A percentile compares a stretch with the other conserved stretches of the same genome.
These are phyloP conservation scores for Carapus acus DNA, from an alignment of 2,797 vertebrate species.

Conservation along the genomic window DNA sequence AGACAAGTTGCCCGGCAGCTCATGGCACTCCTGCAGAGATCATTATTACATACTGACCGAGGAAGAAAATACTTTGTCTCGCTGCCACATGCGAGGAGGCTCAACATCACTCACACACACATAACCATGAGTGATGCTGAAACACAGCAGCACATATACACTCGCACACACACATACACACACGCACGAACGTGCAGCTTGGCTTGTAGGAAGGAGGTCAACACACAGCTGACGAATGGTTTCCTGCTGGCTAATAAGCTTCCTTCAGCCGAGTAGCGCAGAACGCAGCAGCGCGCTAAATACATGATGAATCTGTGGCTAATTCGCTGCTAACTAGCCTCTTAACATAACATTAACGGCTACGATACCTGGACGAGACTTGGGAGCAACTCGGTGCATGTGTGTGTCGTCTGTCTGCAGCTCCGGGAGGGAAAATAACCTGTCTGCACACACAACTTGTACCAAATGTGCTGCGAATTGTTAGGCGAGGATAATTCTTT, in stretches of 20 bases:
- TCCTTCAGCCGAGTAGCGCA: slow-evolving; percentile 55
- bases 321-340: slow-evolving; percentile 60
- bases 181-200: slow-evolving; percentile 23
- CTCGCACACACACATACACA: slow-evolving; percentile 4
- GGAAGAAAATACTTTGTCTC: slow-evolving; percentile 36
- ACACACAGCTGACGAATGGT: slow-evolving; percentile 60
- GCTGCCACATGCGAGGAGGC: slow-evolving; percentile 24
- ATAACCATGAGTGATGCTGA: neutral
- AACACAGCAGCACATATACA: slow-evolving; percentile 8
- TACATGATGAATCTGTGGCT: slow-evolving; percentile 52
- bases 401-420: slow-evolving; percentile 2
- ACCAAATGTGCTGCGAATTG: too few species aligned
- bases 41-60: slow-evolving; percentile 41
- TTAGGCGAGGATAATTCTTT: neutral
- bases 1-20: slow-evolving; percentile 51
- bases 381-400: slow-evolving; percentile 25
- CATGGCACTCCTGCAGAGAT: slow-evolving; percentile 51
- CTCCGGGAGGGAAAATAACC: neutral
- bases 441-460: neutral
- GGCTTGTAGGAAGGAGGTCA: slow-evolving; percentile 53
- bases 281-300: slow-evolving; percentile 52
- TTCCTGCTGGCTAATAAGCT: slow-evolving; percentile 55
- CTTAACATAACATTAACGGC: slow-evolving; percentile 53
- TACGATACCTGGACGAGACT: slow-evolving; percentile 48
- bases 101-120: slow-evolving; percentile 2